Percentiles rank a stretch among this genome's conserved stretches.
Conservation (phyloP, 2,888 invertebrate species). For the Lydus trimaculatus region DNA sequence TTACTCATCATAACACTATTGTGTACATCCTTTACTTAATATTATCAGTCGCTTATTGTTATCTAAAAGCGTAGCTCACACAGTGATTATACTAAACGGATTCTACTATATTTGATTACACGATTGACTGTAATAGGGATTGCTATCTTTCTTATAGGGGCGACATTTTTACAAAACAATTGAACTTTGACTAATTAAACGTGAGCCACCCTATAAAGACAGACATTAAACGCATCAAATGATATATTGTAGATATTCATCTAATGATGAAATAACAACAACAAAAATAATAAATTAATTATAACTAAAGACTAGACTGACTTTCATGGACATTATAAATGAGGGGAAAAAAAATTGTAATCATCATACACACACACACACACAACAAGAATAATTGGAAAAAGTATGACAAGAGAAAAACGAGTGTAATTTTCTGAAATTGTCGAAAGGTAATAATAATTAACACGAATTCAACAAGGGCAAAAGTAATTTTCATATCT, state of each 20-base stretch:
- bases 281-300: background rate
- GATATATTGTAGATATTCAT: background rate
- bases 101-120: too few species aligned
- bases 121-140: too few species aligned
- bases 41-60: too few species aligned
- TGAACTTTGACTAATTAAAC: too few species aligned
- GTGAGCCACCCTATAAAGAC: background rate
- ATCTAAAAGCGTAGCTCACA: too few species aligned
- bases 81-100: too few species aligned
- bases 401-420: background rate
- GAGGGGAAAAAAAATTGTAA: background rate
- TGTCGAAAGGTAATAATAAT: background rate
- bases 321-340: background rate
- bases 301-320: background rate
- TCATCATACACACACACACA: too few species aligned
- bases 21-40: too few species aligned
- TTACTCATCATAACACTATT: too few species aligned
- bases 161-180: too few species aligned
- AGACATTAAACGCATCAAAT: too few species aligned
- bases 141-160: too few species aligned
- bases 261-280: background rate
- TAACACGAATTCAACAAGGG: slow-evolving; percentile 1
- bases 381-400: background rate
- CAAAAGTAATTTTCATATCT: background rate
- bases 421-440: background rate